Base-by-base conservation (phyloP, 1,140 invertebrate species). In the Diachasma alloeum region DNA sequence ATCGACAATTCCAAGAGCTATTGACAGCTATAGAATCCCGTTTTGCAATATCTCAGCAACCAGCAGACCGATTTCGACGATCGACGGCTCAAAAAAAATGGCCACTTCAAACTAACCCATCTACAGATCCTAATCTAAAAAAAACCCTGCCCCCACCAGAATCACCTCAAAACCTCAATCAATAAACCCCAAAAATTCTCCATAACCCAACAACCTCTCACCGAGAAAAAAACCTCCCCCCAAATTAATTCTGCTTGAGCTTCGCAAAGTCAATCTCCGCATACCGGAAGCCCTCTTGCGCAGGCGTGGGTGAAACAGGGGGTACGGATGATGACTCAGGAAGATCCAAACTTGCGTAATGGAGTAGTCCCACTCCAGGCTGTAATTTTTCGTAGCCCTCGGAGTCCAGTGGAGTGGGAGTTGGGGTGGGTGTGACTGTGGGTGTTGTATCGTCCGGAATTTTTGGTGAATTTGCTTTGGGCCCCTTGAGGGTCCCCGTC, bases 221-320 rank as follows among this genome's bases (percentile, higher is more conserved):
- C 53, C 53, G n/a, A n/a, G 17, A 59, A 9, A 19, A 31, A 31
- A 31, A 31, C 6, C 53, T 6, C 53, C 17, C 37, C 13, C 11
- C 31, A 3, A n/a, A 42, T 79, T 86, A 88, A 79, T 86, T 88
- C 76, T 90, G 88, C 76, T 89, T 91, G 73, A 91, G 82, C 87
- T 93, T 93, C 10, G 90, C 90, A 84, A 94, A 94, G 87, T 94
- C 93, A 74, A 94, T 94, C 87, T 93, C 92, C n/a, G 93, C 93
- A 85, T 94, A 94, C 39, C 87, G 90, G 80, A 93, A 92, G 56
- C 90, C 84, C 71, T 90, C 87, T 79, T 88, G 86, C 76, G 83
- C 80, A 22, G 87, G 83, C 39, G 87, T 86, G n/a, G 89, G 87
- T 74, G 87, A 89, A 44, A 88, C 85, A 11, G 86, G 86, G 48